Conservation (phyloP, 2,797 vertebrate genomes). For the Rhadinocentrus ornatus region DNA sequence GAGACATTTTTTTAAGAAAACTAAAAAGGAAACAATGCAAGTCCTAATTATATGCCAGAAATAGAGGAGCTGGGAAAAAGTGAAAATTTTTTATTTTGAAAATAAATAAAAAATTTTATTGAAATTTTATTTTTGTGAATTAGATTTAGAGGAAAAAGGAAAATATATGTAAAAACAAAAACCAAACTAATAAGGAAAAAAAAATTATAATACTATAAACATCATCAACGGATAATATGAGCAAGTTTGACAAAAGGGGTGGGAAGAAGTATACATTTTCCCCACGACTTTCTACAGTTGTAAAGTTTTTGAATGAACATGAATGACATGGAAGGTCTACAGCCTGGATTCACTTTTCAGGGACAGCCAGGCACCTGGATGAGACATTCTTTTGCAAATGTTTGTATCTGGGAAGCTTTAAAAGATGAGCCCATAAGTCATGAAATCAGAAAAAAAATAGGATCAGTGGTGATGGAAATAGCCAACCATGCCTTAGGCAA, state of each 20-base stretch:
- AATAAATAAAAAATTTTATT: too few relatives aligned
- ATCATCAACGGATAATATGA: too few relatives aligned
- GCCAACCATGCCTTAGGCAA: neutral
- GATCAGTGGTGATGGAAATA: neutral
- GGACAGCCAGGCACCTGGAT: neutral
- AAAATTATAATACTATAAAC: too few relatives aligned
- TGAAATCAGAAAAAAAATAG: neutral
- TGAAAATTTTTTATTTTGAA: too few relatives aligned
- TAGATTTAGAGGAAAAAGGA: too few relatives aligned
- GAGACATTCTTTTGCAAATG: neutral
- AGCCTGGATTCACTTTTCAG: neutral
- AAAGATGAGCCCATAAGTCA: neutral
- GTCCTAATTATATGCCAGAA: slow-evolving; percentile 50
- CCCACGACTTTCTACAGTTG: too few relatives aligned
- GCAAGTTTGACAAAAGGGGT: too few relatives aligned
- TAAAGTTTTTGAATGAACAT: neutral
- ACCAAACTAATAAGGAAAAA: too few relatives aligned
- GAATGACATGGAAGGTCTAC: neutral
- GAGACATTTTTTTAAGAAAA: slow-evolving; percentile 26
- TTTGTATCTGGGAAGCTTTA: neutral
- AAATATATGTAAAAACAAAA: too few relatives aligned
- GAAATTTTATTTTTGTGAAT: too few relatives aligned
- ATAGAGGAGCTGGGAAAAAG: neutral
- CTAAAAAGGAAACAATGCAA: slow-evolving; percentile 67
- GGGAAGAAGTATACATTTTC: too few relatives aligned